phyloP scores from a whole-genome alignment of 2,113 vertebrate genomes.

The Rhegmatorhina hoffmannsi region DNA sequence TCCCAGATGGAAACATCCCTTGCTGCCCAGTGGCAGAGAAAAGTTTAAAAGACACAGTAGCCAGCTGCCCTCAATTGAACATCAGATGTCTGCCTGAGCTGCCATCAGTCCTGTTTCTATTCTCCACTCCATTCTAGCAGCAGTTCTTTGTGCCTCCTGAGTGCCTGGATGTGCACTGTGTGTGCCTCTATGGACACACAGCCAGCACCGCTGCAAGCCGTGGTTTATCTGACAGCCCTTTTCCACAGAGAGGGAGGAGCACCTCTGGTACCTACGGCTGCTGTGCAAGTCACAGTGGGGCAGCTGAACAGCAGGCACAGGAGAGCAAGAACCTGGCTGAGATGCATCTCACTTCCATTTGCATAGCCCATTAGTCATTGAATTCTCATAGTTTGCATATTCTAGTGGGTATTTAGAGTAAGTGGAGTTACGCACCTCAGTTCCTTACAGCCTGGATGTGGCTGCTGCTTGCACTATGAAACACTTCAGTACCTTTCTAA shows the following conservation, averaged over 20 bases:
- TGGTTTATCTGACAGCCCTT: background rate
- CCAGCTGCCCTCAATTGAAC: background rate
- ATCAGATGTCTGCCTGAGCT: background rate
- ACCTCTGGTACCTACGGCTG: background rate
- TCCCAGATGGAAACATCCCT: background rate
- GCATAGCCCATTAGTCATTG: background rate
- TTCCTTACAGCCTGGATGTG: background rate
- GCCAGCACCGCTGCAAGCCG: accelerated
- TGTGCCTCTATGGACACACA: accelerated
- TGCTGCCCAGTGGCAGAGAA: background rate
- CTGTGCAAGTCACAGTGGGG: background rate
- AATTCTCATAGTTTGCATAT: background rate
- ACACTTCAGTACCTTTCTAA: background rate
- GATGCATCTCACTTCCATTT: background rate
- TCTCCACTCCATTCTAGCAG: background rate
- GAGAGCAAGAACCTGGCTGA: background rate
- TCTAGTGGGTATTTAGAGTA: background rate
- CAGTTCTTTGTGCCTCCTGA: background rate
- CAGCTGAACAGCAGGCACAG: background rate
- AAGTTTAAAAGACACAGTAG: background rate
- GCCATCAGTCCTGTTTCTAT: background rate
- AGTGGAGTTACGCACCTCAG: background rate
- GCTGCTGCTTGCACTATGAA: background rate
- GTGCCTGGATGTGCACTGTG: background rate
- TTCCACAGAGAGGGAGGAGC: background rate